Conservation (phyloP, 2,113 vertebrate genomes). For the Pteruthius melanotis region DNA sequence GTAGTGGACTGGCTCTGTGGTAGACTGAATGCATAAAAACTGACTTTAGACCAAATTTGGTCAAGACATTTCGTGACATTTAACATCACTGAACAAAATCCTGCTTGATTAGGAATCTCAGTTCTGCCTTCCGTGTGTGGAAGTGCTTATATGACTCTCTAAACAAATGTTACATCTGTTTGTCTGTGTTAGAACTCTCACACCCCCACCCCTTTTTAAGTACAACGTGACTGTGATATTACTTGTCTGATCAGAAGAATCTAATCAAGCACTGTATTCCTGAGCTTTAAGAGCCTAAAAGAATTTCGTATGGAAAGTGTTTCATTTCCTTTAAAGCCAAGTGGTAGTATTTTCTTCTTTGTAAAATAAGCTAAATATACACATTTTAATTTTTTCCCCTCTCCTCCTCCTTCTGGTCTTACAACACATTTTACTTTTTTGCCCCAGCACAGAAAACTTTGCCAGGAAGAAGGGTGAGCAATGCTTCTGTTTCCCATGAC, state of each 20-base stretch:
- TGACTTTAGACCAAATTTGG: background rate
- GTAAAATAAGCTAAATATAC: slow-evolving; percentile 33
- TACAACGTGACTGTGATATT: slow-evolving; percentile 7
- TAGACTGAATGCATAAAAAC: background rate
- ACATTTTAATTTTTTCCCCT: background rate
- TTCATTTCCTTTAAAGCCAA: slow-evolving; percentile 52
- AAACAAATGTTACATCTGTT: slow-evolving; percentile 20
- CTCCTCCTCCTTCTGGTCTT: slow-evolving; percentile 12
- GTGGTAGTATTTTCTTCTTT: background rate
- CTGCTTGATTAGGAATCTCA: background rate
- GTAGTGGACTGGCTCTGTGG: background rate
- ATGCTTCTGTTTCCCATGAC: slow-evolving; percentile 81
- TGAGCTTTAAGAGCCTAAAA: background rate
- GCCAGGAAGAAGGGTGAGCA: slow-evolving; percentile 78
- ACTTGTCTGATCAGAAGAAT: slow-evolving; percentile 47
- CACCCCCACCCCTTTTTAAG: background rate
- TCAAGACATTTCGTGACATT: background rate
- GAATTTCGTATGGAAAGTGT: slow-evolving; percentile 41
- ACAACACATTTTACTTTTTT: slow-evolving; percentile 65
- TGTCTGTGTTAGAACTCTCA: background rate
- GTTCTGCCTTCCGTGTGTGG: background rate
- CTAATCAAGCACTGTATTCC: slow-evolving; percentile 3
- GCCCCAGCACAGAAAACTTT: slow-evolving; percentile 59
- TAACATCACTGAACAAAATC: background rate
- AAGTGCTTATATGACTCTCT: background rate